Conservation (phyloP, 2,797 vertebrate species). For the Fundulus diaphanus region DNA sequence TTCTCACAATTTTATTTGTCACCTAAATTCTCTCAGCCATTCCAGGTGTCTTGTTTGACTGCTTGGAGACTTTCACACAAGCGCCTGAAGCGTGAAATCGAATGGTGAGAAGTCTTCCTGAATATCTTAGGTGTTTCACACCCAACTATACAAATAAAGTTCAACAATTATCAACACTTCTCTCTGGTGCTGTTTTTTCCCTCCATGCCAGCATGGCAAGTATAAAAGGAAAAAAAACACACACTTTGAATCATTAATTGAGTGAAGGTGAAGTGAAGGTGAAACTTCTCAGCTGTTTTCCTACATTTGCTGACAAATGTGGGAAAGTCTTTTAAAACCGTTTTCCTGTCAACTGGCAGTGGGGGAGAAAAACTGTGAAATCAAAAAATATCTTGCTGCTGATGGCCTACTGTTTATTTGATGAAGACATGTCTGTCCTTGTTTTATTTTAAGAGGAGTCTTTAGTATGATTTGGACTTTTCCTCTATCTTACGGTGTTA, state of each 20-base stretch:
- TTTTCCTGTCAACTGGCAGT: slow-evolving; percentile 32
- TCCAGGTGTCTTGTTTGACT: slow-evolving; percentile 32
- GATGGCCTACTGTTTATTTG: slow-evolving; percentile 58
- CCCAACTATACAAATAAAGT: slow-evolving; percentile 21
- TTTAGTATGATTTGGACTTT: neutral
- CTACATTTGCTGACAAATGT: slow-evolving; percentile 18
- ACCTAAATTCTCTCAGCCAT: slow-evolving; percentile 4
- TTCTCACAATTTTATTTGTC: slow-evolving; percentile 11
- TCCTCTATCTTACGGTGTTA: neutral
- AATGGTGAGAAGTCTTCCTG: slow-evolving; percentile 22
- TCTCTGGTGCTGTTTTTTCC: slow-evolving; percentile 8
- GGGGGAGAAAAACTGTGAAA: slow-evolving; percentile 37
- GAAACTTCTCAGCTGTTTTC: slow-evolving; percentile 21
- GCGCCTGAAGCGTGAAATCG: slow-evolving; percentile 47
- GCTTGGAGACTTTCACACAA: slow-evolving; percentile 12
- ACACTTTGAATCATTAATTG: slow-evolving; percentile 9
- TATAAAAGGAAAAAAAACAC: slow-evolving; percentile 8
- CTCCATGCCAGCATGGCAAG: slow-evolving; percentile 1
- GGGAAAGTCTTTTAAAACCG: slow-evolving; percentile 37
- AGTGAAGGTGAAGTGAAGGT: slow-evolving; percentile 36
- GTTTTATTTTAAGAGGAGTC: neutral
- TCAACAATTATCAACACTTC: slow-evolving; percentile 8
- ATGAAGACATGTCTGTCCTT: slow-evolving; percentile 35
- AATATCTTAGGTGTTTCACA: slow-evolving; percentile 23
- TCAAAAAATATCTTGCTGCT: slow-evolving; percentile 49